These are phyloP conservation scores for Drosophila watanabei DNA, from an alignment of 1,140 invertebrate genomes.

Conservation along the genomic window DNA sequence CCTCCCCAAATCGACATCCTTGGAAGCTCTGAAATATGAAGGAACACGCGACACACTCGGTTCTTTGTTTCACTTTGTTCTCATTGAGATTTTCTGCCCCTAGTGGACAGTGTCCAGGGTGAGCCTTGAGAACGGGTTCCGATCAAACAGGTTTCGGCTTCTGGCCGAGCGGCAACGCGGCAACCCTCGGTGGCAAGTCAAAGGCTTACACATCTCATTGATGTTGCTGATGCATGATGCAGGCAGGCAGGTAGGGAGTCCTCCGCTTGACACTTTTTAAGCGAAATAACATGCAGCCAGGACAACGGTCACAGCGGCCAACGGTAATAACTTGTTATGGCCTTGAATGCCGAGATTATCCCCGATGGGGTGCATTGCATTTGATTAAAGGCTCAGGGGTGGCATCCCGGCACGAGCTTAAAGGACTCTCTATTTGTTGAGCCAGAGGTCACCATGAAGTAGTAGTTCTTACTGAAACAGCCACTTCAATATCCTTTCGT, in stretches of 20 bases:
- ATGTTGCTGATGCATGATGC: constrained; percentile 74
- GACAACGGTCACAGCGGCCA: constrained; percentile 51
- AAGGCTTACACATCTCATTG: constrained; percentile 77
- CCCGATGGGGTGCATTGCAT: constrained; percentile 55
- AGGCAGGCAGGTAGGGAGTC: constrained; percentile 19
- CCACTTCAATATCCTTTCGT: background rate
- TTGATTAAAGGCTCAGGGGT: constrained; percentile 72
- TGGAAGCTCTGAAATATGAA: constrained; percentile 48
- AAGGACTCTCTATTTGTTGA: constrained; percentile 36
- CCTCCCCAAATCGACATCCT: constrained; percentile 5
- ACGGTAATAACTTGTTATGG: constrained; percentile 62
- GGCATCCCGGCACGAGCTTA: constrained; percentile 45
- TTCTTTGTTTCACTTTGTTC: constrained; percentile 44
- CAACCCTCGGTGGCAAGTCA: constrained; percentile 64
- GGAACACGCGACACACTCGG: constrained; percentile 75
- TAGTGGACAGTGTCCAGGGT: constrained; percentile 61
- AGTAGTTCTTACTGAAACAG: constrained; percentile 1
- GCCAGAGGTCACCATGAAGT: constrained; percentile 20
- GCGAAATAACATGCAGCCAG: constrained; percentile 56
- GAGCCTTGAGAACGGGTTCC: constrained; percentile 68
- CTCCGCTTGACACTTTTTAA: constrained; percentile 74
- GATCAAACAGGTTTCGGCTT: constrained; percentile 49
- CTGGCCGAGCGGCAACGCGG: constrained; percentile 38
- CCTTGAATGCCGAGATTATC: constrained; percentile 34
- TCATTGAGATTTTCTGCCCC: constrained; percentile 37